Base-by-base conservation (phyloP, 1,140 invertebrate genomes). In the Heliconius nattereri region DNA sequence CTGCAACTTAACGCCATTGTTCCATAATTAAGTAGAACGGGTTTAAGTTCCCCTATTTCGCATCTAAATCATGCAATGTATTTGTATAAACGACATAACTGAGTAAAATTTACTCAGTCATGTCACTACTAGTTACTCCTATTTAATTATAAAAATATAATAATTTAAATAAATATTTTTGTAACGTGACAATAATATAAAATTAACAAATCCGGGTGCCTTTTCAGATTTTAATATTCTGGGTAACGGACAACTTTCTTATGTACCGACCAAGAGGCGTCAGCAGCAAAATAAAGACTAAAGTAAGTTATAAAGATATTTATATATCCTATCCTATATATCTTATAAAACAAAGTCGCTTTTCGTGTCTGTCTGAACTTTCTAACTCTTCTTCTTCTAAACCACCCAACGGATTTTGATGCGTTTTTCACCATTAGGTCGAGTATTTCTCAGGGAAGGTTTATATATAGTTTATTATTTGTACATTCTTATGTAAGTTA, bases 171-270 rank as follows among this genome's bases (percentile, higher is more conserved):
- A 23, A 57, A 57, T 57, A 23, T 57, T 57, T 23, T 57, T 3
- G 7, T n/a, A n/a, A n/a, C 8, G 52, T n/a, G 52, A 7, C 2
- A n/a, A 7, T n/a, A 54, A 54, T 57, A 20, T 23, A 23, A 9
- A 2, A 57, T 57, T 23, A 23, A 57, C 8, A 57, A 23, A 57
- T n/a, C 3, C 54, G n/a, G 23, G 3, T 23, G n/a, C 23, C n/a
- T 66, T 95, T 96, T 77, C 94, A 97, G 97, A 97, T 97, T 80
- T 95, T 98, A 85, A 97, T 97, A 95, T 97, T 97, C 94, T 97
- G 97, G 97, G 96, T 98, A 74, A 97, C 97, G 3, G 97, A 98
- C 88, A 97, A 97, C 91, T 97, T 97, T 92, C 92, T 98, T 35
- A 98, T 97, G 96, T 94, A 95, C 78, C 91, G 91, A 80, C 94